Evolutionary conservation across 1,140 invertebrate genomes (phyloP).

Genomic region (Phocides pigmalion): DNA sequence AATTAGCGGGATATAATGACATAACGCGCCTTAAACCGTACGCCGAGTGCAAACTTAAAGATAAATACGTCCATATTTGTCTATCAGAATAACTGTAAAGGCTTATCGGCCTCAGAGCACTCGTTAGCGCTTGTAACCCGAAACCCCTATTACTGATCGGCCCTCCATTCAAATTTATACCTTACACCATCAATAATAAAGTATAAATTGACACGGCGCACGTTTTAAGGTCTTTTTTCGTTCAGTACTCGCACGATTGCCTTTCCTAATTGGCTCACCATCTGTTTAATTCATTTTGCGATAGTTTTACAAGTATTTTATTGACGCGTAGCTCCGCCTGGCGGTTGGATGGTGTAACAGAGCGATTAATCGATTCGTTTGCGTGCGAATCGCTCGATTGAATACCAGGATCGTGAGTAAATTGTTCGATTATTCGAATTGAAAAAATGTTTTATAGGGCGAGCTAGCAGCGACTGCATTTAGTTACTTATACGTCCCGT

Average conservation of each 20-base stretch:
- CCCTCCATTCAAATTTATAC: constrained; percentile 45
- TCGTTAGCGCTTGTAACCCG: constrained; percentile 76
- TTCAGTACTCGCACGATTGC: constrained; percentile 78
- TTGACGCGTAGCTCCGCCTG: constrained; percentile 79
- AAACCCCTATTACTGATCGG: constrained; percentile 66
- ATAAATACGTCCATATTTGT: constrained; percentile 82
- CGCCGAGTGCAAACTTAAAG: constrained; percentile 67
- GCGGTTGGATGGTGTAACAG: constrained; percentile 59
- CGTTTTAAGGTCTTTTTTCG: constrained; percentile 69
- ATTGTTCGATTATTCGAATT: constrained; percentile 51
- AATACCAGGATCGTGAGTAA: constrained; percentile 51
- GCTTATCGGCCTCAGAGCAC: constrained; percentile 67
- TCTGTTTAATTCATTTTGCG: constrained; percentile 82
- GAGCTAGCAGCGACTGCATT: not conserved
- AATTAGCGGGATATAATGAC: constrained; percentile 69
- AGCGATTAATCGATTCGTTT: constrained; percentile 79
- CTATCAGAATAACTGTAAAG: constrained; percentile 76
- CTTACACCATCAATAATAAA: constrained; percentile 47
- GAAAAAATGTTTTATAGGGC: constrained; percentile 9
- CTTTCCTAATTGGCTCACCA: constrained; percentile 81
- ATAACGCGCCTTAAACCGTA: constrained; percentile 56
- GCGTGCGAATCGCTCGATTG: constrained; percentile 67
- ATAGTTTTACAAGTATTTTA: constrained; percentile 83
- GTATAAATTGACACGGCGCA: constrained; percentile 42
- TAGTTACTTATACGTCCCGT: no score